Evolutionary conservation across 2,797 vertebrate genomes (phyloP).

Genomic region (Eulemur albifrons): DNA sequence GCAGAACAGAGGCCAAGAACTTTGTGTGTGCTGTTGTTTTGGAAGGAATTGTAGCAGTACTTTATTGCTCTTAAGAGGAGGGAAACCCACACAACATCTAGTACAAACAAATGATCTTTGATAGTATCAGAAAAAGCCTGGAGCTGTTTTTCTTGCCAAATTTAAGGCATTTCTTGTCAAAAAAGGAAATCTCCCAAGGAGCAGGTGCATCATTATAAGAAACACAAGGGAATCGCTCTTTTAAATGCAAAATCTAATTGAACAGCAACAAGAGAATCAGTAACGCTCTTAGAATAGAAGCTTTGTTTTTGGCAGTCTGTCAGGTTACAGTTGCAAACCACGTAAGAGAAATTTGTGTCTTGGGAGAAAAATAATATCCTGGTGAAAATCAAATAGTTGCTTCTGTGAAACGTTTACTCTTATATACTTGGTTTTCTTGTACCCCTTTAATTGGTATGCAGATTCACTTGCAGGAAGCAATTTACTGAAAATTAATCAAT

Average conservation of each 20-base stretch:
- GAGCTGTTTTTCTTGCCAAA: constrained; percentile 52
- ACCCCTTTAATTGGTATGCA: background rate
- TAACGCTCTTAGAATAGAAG: constrained; percentile 61
- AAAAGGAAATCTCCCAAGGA: constrained; percentile 71
- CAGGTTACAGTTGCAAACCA: constrained; percentile 70
- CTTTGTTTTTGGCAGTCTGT: constrained; percentile 65
- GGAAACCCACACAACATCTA: constrained; percentile 60
- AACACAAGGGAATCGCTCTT: constrained; percentile 76
- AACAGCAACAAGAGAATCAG: constrained; percentile 57
- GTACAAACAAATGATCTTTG: constrained; percentile 68
- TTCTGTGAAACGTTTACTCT: constrained; percentile 48
- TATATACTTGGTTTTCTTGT: background rate
- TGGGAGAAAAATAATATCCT: constrained; percentile 42
- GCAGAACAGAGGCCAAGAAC: constrained; percentile 58
- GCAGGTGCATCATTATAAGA: constrained; percentile 77
- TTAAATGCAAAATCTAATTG: constrained; percentile 77
- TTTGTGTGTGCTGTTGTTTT: constrained; percentile 39
- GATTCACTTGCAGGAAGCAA: background rate
- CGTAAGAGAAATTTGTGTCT: constrained; percentile 54
- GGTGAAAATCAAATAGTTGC: constrained; percentile 54
- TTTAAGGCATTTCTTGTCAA: constrained; percentile 59
- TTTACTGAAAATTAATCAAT: constrained; percentile 42
- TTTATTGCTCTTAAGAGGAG: constrained; percentile 47
- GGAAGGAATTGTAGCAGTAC: constrained; percentile 22
- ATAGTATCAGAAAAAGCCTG: constrained; percentile 66